These are phyloP conservation scores for Tipula lateralis DNA, from an alignment of 2,888 invertebrate species.

Conservation along the genomic window DNA sequence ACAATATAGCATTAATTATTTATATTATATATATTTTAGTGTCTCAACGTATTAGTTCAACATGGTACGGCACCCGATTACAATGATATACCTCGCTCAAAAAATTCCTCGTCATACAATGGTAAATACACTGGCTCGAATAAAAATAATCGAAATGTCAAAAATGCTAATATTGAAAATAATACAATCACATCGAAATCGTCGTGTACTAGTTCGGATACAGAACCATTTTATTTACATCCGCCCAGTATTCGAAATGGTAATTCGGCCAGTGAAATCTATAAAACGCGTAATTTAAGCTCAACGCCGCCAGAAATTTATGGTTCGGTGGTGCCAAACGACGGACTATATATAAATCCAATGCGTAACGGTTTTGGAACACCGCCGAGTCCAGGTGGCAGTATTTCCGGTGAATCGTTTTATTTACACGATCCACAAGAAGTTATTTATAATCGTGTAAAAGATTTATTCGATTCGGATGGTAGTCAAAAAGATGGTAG, in stretches of 20 bases:
- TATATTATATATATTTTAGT: slow-evolving; percentile 57
- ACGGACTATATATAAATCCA: slow-evolving; percentile 80
- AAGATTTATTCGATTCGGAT: slow-evolving; percentile 69
- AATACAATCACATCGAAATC: slow-evolving; percentile 48
- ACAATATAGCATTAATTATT: not conserved
- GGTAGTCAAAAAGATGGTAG: slow-evolving; percentile 41
- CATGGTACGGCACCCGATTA: slow-evolving; percentile 69
- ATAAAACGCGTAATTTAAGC: slow-evolving; percentile 33
- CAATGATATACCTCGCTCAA: slow-evolving; percentile 46
- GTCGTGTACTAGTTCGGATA: slow-evolving; percentile 49
- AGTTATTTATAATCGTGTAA: slow-evolving; percentile 74
- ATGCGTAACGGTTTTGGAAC: slow-evolving; percentile 57
- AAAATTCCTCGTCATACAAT: slow-evolving; percentile 39
- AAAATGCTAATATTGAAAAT: not conserved
- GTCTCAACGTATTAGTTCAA: slow-evolving; percentile 73
- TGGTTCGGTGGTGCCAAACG: slow-evolving; percentile 48
- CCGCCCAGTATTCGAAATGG: slow-evolving; percentile 52
- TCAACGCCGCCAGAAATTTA: slow-evolving; percentile 46
- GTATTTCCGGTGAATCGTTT: slow-evolving; percentile 64
- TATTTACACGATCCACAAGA: slow-evolving; percentile 80
- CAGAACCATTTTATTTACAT: slow-evolving; percentile 71
- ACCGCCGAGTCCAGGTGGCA: slow-evolving; percentile 55
- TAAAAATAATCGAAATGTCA: not conserved
- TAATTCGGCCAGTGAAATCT: not conserved
- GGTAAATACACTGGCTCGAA: slow-evolving; percentile 28